Percentiles rank a stretch among this genome's conserved stretches.
Conservation (phyloP, 2,888 invertebrate genomes). For the Callyntrura guangdongensis region DNA sequence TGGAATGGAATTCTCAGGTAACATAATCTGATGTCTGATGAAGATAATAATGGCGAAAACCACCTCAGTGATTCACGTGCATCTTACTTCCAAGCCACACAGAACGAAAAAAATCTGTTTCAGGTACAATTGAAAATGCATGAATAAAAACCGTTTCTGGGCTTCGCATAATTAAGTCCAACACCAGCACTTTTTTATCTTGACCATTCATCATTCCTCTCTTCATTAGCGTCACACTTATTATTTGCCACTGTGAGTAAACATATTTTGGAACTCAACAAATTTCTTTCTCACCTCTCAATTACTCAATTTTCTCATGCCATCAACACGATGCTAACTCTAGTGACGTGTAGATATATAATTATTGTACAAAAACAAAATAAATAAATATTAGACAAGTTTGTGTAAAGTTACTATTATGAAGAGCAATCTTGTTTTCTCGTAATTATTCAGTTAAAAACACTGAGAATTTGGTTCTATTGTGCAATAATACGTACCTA, state of each 20-base stretch:
- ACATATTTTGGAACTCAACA: background rate
- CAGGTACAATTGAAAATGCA: background rate
- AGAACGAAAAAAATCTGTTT: background rate
- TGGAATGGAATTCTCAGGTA: background rate
- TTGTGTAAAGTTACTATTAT: constrained; percentile 31
- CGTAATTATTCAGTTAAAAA: background rate
- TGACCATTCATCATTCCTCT: background rate
- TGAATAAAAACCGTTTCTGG: too few relatives aligned
- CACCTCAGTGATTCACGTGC: too few relatives aligned
- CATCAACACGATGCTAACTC: background rate
- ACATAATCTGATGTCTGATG: too few relatives aligned
- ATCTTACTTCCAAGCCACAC: too few relatives aligned
- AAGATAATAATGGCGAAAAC: too few relatives aligned
- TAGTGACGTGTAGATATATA: background rate
- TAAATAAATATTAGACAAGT: constrained; percentile 52
- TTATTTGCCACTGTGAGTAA: background rate
- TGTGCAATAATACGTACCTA: background rate
- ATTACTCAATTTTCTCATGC: constrained; percentile 8
- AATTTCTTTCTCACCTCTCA: background rate
- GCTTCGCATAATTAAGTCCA: too few relatives aligned
- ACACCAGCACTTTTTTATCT: background rate
- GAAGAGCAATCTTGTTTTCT: background rate
- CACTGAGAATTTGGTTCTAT: constrained; percentile 20
- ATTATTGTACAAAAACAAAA: background rate
- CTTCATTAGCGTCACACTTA: background rate